Evolutionary conservation across 2,797 vertebrate species (phyloP).

Genomic region (Luscinia megarhynchos): DNA sequence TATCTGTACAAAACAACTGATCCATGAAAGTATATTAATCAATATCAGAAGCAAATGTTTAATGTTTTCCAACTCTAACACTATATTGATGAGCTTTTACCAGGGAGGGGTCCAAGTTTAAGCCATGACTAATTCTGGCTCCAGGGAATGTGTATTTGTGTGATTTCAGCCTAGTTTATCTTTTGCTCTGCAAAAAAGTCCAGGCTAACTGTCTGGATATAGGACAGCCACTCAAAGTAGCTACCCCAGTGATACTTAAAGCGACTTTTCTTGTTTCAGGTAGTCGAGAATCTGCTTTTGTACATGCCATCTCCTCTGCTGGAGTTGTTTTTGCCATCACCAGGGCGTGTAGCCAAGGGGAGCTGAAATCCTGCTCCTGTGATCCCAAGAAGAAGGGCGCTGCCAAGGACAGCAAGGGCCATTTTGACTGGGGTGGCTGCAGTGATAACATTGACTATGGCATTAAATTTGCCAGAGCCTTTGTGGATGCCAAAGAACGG

Average conservation of each 20-base stretch:
- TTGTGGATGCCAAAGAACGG: conserved; percentile 92
- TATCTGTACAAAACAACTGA: background rate
- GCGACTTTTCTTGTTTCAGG: conserved; percentile 78
- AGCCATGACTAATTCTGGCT: conserved; percentile 65
- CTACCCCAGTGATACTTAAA: background rate
- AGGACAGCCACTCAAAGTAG: background rate
- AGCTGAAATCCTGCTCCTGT: conserved; percentile 93
- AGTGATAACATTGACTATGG: conserved; percentile 95
- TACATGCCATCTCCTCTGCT: conserved; percentile 95
- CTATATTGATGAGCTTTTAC: conserved; percentile 52
- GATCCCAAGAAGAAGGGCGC: conserved; percentile 91
- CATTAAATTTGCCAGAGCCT: conserved; percentile 89
- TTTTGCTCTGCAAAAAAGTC: background rate
- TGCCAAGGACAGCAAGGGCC: conserved; percentile 85
- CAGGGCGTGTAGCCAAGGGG: conserved; percentile 94
- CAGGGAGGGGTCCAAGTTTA: conserved; percentile 55
- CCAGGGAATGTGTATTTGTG: background rate
- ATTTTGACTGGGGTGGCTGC: conserved; percentile 95
- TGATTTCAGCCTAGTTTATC: conserved; percentile 53
- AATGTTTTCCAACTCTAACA: conserved; percentile 47
- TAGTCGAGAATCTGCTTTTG: conserved; percentile 94
- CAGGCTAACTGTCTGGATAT: background rate
- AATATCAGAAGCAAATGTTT: conserved; percentile 38
- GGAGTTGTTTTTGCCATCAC: conserved; percentile 94
- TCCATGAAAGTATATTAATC: conserved; percentile 8